Conservation (phyloP, 2,888 invertebrate species). For the Drosophila neutralis region DNA sequence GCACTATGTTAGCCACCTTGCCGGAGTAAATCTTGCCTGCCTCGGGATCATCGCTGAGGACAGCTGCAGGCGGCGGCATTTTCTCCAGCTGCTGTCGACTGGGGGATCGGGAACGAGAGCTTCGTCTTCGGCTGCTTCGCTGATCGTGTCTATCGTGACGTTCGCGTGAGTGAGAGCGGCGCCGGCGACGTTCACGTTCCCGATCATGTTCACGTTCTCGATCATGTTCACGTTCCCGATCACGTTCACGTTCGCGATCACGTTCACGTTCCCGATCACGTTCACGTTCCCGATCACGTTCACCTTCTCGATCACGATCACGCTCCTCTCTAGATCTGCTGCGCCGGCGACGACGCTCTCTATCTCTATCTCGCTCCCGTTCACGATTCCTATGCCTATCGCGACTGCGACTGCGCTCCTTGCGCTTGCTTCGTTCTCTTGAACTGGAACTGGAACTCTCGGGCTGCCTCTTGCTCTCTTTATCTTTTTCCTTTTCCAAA, state of each 20-base stretch:
- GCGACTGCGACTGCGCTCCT: slow-evolving; percentile 44
- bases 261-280: background rate
- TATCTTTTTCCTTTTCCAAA: background rate
- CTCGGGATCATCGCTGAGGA: slow-evolving; percentile 90
- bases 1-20: slow-evolving; percentile 96
- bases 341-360: slow-evolving; percentile 37
- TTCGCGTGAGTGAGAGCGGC: slow-evolving; percentile 52
- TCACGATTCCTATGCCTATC: slow-evolving; percentile 27
- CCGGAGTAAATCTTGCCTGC: slow-evolving; percentile 95
- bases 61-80: slow-evolving; percentile 80
- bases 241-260: background rate
- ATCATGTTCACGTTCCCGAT: slow-evolving; percentile 22
- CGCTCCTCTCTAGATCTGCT: slow-evolving; percentile 48
- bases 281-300: slow-evolving; percentile 4
- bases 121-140: slow-evolving; percentile 33
- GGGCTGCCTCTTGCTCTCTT: slow-evolving; percentile 42
- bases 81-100: slow-evolving; percentile 77
- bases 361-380: slow-evolving; percentile 34
- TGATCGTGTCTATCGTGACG: slow-evolving; percentile 57
- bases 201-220: background rate
- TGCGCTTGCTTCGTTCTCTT: slow-evolving; percentile 59
- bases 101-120: slow-evolving; percentile 61
- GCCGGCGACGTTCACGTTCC: slow-evolving; percentile 47
- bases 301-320: slow-evolving; percentile 7
- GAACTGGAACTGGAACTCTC: slow-evolving; percentile 51